Evolutionary conservation across 2,888 invertebrate species (phyloP).

Genomic region (Diloba caeruleocephala): DNA sequence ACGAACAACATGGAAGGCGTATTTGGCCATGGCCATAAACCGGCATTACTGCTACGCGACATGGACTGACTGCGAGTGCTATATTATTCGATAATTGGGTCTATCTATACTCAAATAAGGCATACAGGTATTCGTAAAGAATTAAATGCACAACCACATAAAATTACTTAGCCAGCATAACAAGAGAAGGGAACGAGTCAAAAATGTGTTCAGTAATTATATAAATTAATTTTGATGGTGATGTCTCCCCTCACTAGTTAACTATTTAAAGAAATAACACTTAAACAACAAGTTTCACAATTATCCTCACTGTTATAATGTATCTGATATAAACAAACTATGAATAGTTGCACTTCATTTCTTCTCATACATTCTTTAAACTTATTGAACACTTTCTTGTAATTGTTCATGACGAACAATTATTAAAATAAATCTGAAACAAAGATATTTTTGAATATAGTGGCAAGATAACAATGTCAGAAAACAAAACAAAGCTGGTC

Average conservation of each 20-base stretch:
- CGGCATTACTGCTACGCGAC: no score
- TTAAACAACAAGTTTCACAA: conserved; percentile 7
- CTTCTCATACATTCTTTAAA: conserved; percentile 9
- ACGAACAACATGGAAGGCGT: no score
- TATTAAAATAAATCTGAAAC: conserved; percentile 46
- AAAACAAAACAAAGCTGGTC: neutral
- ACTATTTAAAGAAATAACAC: conserved; percentile 13
- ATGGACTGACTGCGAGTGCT: neutral
- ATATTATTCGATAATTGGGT: conserved; percentile 1
- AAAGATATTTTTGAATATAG: neutral
- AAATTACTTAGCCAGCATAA: neutral
- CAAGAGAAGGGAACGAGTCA: neutral
- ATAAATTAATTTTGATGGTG: neutral
- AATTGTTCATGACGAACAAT: conserved; percentile 35
- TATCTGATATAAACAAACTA: conserved; percentile 2
- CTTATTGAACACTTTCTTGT: conserved; percentile 7
- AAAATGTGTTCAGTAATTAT: conserved; percentile 3
- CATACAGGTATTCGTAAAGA: no score
- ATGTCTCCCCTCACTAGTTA: neutral
- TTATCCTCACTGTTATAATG: conserved; percentile 11
- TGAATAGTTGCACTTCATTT: neutral
- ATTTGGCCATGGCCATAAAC: no score
- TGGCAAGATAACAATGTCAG: neutral
- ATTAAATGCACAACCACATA: neutral
- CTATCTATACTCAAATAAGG: no score